Evolutionary conservation across 2,113 vertebrate species (phyloP).

Genomic region (Amazona vittata): DNA sequence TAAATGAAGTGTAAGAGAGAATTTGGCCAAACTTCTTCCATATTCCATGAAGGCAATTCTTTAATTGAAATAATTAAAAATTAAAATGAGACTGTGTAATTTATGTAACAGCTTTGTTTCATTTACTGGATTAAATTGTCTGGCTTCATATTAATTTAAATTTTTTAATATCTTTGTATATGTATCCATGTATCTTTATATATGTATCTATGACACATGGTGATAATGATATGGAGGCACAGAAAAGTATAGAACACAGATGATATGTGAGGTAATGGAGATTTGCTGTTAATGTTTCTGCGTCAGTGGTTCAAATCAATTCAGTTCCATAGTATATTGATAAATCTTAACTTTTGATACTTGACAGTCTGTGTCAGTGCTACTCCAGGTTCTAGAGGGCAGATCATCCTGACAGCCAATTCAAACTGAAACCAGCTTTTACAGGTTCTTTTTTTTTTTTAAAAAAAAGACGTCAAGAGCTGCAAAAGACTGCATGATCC

Average conservation of each 20-base stretch:
- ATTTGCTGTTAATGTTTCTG: not conserved
- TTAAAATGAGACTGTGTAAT: not conserved
- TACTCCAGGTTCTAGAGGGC: not conserved
- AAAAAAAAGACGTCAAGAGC: not conserved
- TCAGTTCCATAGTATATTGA: not conserved
- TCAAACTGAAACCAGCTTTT: not conserved
- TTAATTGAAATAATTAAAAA: not conserved
- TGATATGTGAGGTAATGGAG: not conserved
- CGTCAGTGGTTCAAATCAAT: not conserved
- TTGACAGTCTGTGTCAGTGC: not conserved
- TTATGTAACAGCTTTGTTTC: not conserved
- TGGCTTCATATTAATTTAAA: not conserved
- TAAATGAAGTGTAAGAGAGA: not conserved
- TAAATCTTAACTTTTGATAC: not conserved
- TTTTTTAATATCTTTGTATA: not conserved
- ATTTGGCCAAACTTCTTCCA: not conserved
- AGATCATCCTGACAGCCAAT: not conserved
- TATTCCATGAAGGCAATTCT: accelerated
- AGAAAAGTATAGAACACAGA: not conserved
- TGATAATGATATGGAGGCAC: not conserved
- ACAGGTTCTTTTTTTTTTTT: not conserved
- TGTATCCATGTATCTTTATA: not conserved
- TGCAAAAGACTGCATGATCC: not conserved
- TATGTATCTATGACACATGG: not conserved
- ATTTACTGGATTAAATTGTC: not conserved